Conservation (phyloP, 2,888 invertebrate species). For the Caenorhabditis sp. region DNA sequence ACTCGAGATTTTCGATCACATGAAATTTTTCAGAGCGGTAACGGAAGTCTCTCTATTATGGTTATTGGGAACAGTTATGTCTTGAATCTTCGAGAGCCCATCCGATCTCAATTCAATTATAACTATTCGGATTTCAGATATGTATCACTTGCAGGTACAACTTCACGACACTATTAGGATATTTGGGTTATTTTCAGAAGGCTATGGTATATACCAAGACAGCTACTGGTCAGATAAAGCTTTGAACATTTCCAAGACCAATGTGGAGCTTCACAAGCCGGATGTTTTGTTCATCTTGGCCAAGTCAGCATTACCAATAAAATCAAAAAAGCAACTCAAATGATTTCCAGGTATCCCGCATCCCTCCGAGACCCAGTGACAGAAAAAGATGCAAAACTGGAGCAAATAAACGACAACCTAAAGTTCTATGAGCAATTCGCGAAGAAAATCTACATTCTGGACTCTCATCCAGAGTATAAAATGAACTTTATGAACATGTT, state of each 20-base stretch:
- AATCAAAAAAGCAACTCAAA: background rate
- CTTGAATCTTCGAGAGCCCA: conserved; percentile 20
- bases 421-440: conserved; percentile 33
- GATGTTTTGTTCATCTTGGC: conserved; percentile 43
- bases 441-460: conserved; percentile 43
- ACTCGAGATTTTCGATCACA: background rate
- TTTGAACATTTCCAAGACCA: conserved; percentile 11
- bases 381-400: conserved; percentile 19
- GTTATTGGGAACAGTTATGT: conserved; percentile 56
- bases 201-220: conserved; percentile 25
- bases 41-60: conserved; percentile 47
- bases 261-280: conserved; percentile 30
- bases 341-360: conserved; percentile 27
- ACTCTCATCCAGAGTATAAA: conserved; percentile 1
- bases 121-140: conserved; percentile 42
- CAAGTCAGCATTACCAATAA: background rate
- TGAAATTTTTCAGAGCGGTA: conserved; percentile 31
- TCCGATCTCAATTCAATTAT: conserved; percentile 36
- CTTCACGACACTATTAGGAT: too few species aligned
- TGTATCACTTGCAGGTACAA: conserved; percentile 27
- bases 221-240: background rate
- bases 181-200: conserved; percentile 46
- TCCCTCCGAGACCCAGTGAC: background rate
- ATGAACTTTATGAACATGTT: conserved; percentile 14
- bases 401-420: conserved; percentile 45